Evolutionary conservation across 2,113 vertebrate genomes (phyloP).

Genomic region (Pteropus alecto): DNA sequence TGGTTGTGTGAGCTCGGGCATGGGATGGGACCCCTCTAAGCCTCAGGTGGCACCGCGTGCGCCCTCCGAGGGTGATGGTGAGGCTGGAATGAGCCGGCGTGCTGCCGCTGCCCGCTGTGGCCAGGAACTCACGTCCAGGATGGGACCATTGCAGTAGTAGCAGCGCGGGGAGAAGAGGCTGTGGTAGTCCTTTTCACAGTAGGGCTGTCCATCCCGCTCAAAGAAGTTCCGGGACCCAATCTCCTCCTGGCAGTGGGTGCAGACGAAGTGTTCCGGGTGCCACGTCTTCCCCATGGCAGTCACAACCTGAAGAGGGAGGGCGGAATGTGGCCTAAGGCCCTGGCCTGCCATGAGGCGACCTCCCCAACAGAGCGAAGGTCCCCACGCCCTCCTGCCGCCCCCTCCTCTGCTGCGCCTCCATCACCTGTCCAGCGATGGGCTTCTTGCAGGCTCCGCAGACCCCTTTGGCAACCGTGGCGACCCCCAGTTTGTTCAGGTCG

Average conservation of each 20-base stretch:
- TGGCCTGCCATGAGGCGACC: accelerated
- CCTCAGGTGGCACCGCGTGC: accelerated
- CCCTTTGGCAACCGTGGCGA: conserved; percentile 97
- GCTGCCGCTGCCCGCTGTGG: accelerated
- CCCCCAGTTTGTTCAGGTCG: conserved; percentile 96
- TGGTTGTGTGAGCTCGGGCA: background rate
- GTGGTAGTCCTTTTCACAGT: conserved; percentile 98
- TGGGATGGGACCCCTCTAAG: background rate
- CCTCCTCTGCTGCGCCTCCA: conserved; percentile 8
- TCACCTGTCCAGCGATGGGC: conserved; percentile 98
- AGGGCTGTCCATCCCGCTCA: conserved; percentile 96
- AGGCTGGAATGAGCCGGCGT: accelerated
- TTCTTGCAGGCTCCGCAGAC: conserved; percentile 98
- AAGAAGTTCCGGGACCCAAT: conserved; percentile 99
- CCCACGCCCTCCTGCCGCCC: conserved; percentile 33
- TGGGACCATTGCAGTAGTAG: conserved; percentile 98
- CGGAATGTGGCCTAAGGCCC: background rate
- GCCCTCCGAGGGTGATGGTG: background rate
- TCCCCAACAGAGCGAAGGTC: background rate
- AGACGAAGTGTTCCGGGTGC: conserved; percentile 99
- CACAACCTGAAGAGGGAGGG: conserved; percentile 88
- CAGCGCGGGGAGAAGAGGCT: conserved; percentile 97
- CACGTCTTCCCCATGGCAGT: conserved; percentile 99
- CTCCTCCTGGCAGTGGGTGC: conserved; percentile 98
- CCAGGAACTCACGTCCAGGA: conserved; percentile 92